Base-by-base conservation (phyloP, 1,140 invertebrate species). In the Trichogramma pretiosum region DNA sequence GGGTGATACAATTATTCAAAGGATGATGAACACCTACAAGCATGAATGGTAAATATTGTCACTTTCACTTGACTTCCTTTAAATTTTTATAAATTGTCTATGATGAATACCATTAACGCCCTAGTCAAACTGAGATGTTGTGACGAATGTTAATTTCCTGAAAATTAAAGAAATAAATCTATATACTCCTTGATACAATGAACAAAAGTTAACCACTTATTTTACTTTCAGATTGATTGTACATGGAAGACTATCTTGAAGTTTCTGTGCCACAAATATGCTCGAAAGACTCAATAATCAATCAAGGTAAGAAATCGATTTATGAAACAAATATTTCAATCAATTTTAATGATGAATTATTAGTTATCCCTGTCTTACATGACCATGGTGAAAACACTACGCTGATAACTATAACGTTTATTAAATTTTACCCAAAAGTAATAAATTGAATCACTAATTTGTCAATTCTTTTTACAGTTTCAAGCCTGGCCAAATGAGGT, bases 291-390 rank as follows among this genome's bases (percentile, higher is more conserved):
- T 50, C 34, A 30, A 18, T 2, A 24, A 39, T 26, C 38, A 19
- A 40, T 13, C 13, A 11, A 19, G 21, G 24, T 50, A 49, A 22
- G 1, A 28, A 28, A 18, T 32, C 13, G 37, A 28, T 48, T 18
- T 26, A 35, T 14, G 40, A 8, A 19, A 40, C 17, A 38, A 30
- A 46, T 13, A 14, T 37, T 26, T 54, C n/a, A n/a, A n/a, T n/a
- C n/a, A n/a, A n/a, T n/a, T 39, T 32, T 32, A 28, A 50, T 65
- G 63, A 64, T 65, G 63, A 64, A 32, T 50, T 48, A 32, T 42
- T 53, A 62, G 63, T 63, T 65, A 65, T 63, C 63, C 63, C 63
- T 65, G 63, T 63, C 63, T 48, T 62, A 63, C 57, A 48, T 42
- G 35, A n/a, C 41, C 10, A 44, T 63, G 60, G 60, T 56, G 61